Base-by-base conservation (phyloP, 2,888 invertebrate genomes). In the Tenthredo distinguenda region DNA sequence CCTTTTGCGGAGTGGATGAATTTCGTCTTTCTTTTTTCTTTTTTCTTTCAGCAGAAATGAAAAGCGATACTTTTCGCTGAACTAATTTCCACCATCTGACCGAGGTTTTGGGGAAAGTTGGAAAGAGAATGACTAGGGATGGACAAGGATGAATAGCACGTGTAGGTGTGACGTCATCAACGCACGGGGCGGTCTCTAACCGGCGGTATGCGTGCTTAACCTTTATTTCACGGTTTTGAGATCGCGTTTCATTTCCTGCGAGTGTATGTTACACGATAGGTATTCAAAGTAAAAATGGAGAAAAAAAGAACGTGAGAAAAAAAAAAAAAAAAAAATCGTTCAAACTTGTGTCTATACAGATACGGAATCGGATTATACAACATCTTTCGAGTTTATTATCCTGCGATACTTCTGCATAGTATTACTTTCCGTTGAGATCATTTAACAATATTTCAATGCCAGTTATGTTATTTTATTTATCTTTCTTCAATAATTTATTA, bases 201-300 rank as follows among this genome's bases (percentile, higher is more conserved):
- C 62, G 62, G 71, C 68, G 68, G 68, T 65, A 68, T 50, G 68
- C 83, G 65, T 71, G 83, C 71, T 83, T 40, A 71, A 71, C 83
- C 83, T 83, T 83, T 83, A 83, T 83, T 83, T 83, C 83, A 83
- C 83, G 83, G 68, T 83, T 83, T 83, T 47, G 21, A 26, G 47
- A 83, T 83, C 83, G 68, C 68, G 50, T 83, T 83, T 83, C 83
- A 83, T 71, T 83, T 83, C 68, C 68, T 83, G 31, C 31, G 50
- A 37, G 81, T 62, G 62, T 62, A 40, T 26, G 81, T 81, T 62
- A 62, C 58, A 58, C 37, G 81, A 62, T 40, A 62, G 62, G 81
- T 34, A 62, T 79, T 58, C 7, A 18, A 55, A 34, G 21, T 5
- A 21, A 10, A 79, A 26, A 31, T 12, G 55, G 26, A 31, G 18